Evolutionary conservation across 2,888 invertebrate genomes (phyloP).

Genomic region (Ennomos quercinarius): DNA sequence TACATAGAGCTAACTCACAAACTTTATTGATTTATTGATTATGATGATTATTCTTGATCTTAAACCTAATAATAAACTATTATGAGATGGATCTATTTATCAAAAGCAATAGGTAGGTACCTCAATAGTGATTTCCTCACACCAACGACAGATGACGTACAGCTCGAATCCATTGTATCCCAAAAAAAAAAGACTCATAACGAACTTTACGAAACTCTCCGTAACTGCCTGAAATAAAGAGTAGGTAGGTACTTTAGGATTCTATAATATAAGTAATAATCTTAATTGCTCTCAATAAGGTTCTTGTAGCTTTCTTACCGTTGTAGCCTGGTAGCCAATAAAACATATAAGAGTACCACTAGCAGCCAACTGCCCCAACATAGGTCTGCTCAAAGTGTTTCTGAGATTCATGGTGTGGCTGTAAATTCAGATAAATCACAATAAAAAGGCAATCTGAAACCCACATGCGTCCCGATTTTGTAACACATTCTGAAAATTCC

Average conservation of each 20-base stretch:
- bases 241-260: neutral
- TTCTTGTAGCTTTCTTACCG: slow-evolving; percentile 49
- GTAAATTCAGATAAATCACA: slow-evolving; percentile 30
- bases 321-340: slow-evolving; percentile 69
- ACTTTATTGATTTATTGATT: no score
- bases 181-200: slow-evolving; percentile 70
- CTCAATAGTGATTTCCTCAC: slow-evolving; percentile 72
- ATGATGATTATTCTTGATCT: no score
- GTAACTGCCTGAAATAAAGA: slow-evolving; percentile 58
- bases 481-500: slow-evolving; percentile 18
- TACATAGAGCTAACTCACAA: no score
- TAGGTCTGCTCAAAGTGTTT: slow-evolving; percentile 64
- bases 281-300: neutral
- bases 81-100: no score
- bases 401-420: slow-evolving; percentile 65
- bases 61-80: no score
- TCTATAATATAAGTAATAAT: slow-evolving; percentile 2
- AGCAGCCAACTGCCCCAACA: slow-evolving; percentile 69
- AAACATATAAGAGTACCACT: slow-evolving; percentile 74
- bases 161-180: slow-evolving; percentile 70
- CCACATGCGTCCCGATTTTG: slow-evolving; percentile 13
- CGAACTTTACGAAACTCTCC: slow-evolving; percentile 57
- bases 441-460: slow-evolving; percentile 11
- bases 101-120: slow-evolving; percentile 49
- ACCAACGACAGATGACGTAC: slow-evolving; percentile 73